Evolutionary conservation across 2,888 invertebrate species (phyloP).

Genomic region (Saturnia japonica): DNA sequence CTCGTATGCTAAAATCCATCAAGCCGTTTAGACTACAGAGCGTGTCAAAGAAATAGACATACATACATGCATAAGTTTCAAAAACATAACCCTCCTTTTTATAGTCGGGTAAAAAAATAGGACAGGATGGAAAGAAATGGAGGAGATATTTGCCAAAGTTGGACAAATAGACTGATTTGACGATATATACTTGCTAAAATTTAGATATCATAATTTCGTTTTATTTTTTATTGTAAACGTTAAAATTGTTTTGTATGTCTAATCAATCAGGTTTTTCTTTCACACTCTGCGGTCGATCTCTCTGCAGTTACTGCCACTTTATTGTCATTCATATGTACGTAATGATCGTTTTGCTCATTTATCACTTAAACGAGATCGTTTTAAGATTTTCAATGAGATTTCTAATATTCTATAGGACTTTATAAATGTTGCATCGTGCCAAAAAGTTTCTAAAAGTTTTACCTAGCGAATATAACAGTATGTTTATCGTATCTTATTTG

Average conservation of each 20-base stretch:
- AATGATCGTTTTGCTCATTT: background rate
- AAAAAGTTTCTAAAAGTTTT: conserved; percentile 6
- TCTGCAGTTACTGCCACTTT: background rate
- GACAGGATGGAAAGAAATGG: no score
- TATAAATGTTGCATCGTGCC: background rate
- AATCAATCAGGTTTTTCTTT: background rate
- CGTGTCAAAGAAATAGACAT: no score
- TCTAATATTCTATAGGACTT: background rate
- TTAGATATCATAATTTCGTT: no score
- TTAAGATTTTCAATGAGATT: conserved; percentile 9
- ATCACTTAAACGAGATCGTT: conserved; percentile 5
- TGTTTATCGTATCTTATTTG: background rate
- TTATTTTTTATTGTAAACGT: no score
- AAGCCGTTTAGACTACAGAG: no score
- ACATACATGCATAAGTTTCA: no score
- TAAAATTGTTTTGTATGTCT: no score
- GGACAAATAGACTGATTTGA: no score
- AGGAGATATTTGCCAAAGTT: background rate
- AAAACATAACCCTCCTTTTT: no score
- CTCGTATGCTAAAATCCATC: no score
- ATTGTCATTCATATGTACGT: background rate
- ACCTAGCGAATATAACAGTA: background rate
- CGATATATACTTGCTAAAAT: no score
- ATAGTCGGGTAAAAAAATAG: no score
- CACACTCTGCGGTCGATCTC: background rate